Conservation (phyloP, 2,113 vertebrate species). For the Petromus typicus region DNA sequence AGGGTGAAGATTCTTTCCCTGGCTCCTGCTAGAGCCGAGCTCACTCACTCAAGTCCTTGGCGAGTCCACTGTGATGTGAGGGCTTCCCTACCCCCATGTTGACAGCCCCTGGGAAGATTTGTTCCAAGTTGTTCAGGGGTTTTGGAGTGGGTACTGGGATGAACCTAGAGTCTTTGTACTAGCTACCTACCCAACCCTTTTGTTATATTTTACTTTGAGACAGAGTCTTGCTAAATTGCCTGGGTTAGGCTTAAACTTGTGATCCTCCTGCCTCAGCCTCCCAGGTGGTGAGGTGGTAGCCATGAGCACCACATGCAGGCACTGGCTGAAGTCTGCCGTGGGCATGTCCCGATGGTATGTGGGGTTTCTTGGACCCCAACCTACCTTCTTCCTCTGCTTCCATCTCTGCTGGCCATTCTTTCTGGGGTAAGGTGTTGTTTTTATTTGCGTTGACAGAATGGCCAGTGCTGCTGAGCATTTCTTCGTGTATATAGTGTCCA, state of each 20-base stretch:
- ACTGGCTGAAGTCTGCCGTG: background rate
- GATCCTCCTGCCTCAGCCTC: background rate
- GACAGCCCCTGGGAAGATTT: background rate
- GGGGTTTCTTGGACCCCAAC: background rate
- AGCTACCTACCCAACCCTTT: background rate
- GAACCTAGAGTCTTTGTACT: background rate
- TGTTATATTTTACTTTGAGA: background rate
- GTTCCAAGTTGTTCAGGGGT: background rate
- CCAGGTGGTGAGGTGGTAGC: background rate
- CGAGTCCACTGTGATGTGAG: background rate
- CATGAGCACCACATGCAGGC: no score
- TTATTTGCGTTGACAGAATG: background rate
- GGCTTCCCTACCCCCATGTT: background rate
- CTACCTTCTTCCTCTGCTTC: background rate
- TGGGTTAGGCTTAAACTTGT: background rate
- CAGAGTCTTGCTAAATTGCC: background rate
- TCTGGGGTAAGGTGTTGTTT: background rate
- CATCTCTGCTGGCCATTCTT: background rate
- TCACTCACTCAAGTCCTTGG: background rate
- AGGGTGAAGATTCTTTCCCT: background rate
- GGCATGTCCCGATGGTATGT: background rate
- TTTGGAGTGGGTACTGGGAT: background rate
- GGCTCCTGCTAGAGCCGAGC: background rate
- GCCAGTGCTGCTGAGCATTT: background rate
- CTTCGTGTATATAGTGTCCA: background rate